These are phyloP conservation scores for Eulemur macaco DNA, from an alignment of 2,113 vertebrate genomes.

Conservation along the genomic window DNA sequence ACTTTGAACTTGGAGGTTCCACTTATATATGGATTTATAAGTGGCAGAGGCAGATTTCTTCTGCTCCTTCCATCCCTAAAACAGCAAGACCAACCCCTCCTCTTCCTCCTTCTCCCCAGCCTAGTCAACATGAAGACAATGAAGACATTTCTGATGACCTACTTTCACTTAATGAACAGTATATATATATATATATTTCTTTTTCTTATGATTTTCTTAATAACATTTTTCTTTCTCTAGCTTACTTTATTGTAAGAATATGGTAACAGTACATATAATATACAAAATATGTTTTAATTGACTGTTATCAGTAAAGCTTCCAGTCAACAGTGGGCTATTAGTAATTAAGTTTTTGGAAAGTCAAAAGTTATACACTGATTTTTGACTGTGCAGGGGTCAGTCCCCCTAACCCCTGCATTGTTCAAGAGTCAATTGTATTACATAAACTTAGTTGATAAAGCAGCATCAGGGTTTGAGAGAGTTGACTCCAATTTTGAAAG, in stretches of 20 bases:
- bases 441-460: not conserved
- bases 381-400: not conserved
- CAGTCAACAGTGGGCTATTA: not conserved
- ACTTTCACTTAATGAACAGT: not conserved
- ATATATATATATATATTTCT: too few species aligned
- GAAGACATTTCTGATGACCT: not conserved
- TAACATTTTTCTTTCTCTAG: not conserved
- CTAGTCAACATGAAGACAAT: not conserved
- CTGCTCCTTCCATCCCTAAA: not conserved
- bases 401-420: not conserved
- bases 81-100: not conserved
- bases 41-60: not conserved
- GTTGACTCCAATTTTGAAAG: not conserved
- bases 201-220: not conserved
- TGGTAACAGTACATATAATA: not conserved
- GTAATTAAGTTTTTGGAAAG: not conserved
- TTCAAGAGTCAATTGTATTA: not conserved
- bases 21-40: not conserved
- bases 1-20: not conserved
- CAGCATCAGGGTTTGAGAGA: not conserved
- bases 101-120: not conserved
- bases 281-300: not conserved
- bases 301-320: not conserved
- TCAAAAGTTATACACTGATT: not conserved
- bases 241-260: not conserved